Evolutionary conservation across 2,113 vertebrate species (phyloP), one percentile per base, ranked within the genome.

Genomic region (Semnopithecus entellus): DNA sequence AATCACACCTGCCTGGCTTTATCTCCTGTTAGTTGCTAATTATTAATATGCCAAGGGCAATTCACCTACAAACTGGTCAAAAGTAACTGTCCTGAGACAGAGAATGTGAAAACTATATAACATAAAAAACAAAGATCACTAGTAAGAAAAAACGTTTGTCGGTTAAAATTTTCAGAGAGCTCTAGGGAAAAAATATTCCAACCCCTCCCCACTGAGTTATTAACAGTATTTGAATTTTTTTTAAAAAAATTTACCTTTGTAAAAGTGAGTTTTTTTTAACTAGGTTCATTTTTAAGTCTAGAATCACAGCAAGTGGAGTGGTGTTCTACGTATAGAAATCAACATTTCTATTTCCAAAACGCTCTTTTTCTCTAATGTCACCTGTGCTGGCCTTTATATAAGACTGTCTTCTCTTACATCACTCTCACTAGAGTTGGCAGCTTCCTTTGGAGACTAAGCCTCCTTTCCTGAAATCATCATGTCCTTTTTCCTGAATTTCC

Each of bases 31-130:
- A 61, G 3, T 14, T 81, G 14, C 50, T 90, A 82, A 80, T 30
- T 81, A 38, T 43, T 57, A 90, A 72, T n/a, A 90, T 88, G 70
- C 81, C 48, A 76, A 94, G 92, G 43, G 43, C 48, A 96, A 40
- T 12, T 93, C 48, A 50, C 66, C 12, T 43, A 30, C 3, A 86
- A 88, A 85, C 10, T 50, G 55, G 43, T 81, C 20, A 78, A 68
- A 90, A n/a, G 35, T 43, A 52, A 52, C 35, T 3, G 5, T 64
- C 5, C 30, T 35, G 10, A 91, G 82, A 23, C 72, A 85, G 91
- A 70, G 16, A 81, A 68, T 32, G 40, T 35, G 8, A 72, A 90
- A 94, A 59, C 30, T n/a, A 38, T 1, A 57, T 6, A 55, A 25
- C 1, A 25, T 35, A 45, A 45, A 83, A 68, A 78, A 48, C 16